Percentiles rank a stretch among this genome's conserved stretches.
Conservation (phyloP, 1,140 invertebrate species). For the Vanessa atalanta region DNA sequence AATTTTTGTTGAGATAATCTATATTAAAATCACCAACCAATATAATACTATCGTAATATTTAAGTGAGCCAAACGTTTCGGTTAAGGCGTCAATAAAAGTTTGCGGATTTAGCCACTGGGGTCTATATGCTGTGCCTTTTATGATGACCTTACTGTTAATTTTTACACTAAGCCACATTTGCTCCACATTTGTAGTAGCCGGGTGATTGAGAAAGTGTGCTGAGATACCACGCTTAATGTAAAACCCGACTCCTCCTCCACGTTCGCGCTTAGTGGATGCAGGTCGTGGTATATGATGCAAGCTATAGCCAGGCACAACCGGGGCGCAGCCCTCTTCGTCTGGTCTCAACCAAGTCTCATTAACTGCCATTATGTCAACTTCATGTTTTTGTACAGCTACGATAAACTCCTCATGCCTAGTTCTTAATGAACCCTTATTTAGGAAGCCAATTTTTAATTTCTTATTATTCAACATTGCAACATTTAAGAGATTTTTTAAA, state of each 20-base stretch:
- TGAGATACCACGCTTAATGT: too few species aligned
- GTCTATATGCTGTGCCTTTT: background rate
- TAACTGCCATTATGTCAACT: slow-evolving; percentile 30
- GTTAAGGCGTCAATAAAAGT: slow-evolving; percentile 6
- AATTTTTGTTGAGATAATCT: slow-evolving; percentile 4
- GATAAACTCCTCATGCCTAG: slow-evolving; percentile 29
- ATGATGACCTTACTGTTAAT: background rate
- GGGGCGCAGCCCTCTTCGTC: slow-evolving; percentile 27
- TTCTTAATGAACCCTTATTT: slow-evolving; percentile 30
- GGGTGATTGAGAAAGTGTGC: too few species aligned
- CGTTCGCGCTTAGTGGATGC: background rate
- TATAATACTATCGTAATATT: slow-evolving; percentile 1
- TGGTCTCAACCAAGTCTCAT: slow-evolving; percentile 33
- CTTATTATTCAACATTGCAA: too few species aligned
- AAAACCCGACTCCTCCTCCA: too few species aligned
- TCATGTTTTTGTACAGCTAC: slow-evolving; percentile 11
- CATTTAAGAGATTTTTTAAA: too few species aligned
- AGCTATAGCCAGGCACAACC: too few species aligned
- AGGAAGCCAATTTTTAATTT: slow-evolving; percentile 31
- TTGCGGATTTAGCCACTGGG: slow-evolving; percentile 7
- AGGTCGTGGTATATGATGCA: background rate
- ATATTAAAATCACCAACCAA: slow-evolving; percentile 7
- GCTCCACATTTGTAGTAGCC: too few species aligned
- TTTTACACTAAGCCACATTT: too few species aligned
- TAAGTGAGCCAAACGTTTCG: slow-evolving; percentile 9